Evolutionary conservation across 2,797 vertebrate species (phyloP), one percentile per base, ranked within the genome.

Genomic region (Pseudomugil tenellus): DNA sequence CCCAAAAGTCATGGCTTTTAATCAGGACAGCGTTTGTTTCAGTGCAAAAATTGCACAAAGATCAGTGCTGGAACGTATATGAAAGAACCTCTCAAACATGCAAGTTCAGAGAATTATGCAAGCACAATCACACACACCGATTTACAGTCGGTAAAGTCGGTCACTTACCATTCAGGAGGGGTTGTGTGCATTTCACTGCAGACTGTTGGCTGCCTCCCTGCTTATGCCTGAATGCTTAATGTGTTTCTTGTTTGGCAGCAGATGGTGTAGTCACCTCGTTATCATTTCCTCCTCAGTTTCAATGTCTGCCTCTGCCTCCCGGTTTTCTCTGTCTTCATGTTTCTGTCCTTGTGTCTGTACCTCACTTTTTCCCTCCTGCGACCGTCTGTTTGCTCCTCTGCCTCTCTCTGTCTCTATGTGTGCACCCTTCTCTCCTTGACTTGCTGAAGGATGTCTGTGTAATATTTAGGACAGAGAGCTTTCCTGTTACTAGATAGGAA

Each of bases 101-200:
- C 9, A n/a, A 31, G 26, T 58, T 39, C 23, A 1, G 1, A 57
- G 48, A 2, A 8, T 23, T 7, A 53, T 41, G 13, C n/a, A 56
- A 60, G 59, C 53, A 58, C 41, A 58, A 3, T 12, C 51, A 54
- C 31, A 28, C 34, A 77, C 21, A 55, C 49, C 14, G 25, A 69
- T n/a, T n/a, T 28, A 54, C 49, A 39, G 28, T 54, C 56, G 19
- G 41, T 59, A 39, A 29, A 76, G 63, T 62, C 73, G 54, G 49
- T 54, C 61, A 79, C 87, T 87, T 81, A 89, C 88, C 86, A 86
- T 85, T 85, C 81, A 87, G 73, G 49, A 63, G 46, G 71, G 59
- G 49, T 60, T 62, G 68, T 58, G 43, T 61, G 67, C 58, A 48
- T 83, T 80, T 85, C 48, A 59, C 77, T 80, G 85, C 83, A 72